Conservation (phyloP, 1,140 invertebrate species). For the Cotesia chilonis region DNA sequence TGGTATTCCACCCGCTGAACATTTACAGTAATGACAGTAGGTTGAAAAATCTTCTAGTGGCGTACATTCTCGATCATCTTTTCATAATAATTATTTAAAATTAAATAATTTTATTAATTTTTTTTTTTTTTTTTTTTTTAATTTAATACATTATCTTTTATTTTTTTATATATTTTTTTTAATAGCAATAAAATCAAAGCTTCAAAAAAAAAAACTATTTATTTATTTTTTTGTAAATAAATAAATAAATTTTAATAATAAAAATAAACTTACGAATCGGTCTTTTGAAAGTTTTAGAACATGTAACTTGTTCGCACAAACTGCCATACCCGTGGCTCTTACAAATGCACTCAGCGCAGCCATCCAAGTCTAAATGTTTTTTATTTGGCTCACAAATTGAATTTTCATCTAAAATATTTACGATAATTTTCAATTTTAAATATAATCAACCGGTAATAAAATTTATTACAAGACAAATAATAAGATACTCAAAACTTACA, state of each 20-base stretch:
- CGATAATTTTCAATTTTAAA: background rate
- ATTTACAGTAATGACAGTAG: constrained; percentile 29
- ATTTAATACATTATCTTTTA: too few relatives aligned
- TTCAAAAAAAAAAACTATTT: background rate
- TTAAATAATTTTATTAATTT: too few relatives aligned
- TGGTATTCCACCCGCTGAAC: constrained; percentile 22
- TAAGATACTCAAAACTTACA: constrained; percentile 11
- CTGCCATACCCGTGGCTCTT: constrained; percentile 25
- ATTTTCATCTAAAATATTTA: constrained; percentile 21
- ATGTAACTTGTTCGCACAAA: constrained; percentile 17
- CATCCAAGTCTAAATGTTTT: constrained; percentile 26
- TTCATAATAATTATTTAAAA: too few relatives aligned
- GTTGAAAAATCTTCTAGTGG: constrained; percentile 22
- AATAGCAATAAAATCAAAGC: too few relatives aligned
- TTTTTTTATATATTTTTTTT: too few relatives aligned
- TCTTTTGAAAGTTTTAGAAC: constrained; percentile 18
- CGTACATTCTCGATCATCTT: constrained; percentile 27
- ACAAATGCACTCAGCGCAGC: constrained; percentile 30
- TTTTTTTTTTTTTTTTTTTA: too few relatives aligned
- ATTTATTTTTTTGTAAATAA: too few relatives aligned
- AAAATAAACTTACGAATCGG: constrained; percentile 21
- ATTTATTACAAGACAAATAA: background rate
- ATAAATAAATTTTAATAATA: too few relatives aligned
- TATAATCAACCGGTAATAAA: background rate
- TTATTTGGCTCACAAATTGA: constrained; percentile 29